Evolutionary conservation across 2,888 invertebrate genomes (phyloP), one percentile per base, ranked within the genome.

Genomic region (Clostera curtula): DNA sequence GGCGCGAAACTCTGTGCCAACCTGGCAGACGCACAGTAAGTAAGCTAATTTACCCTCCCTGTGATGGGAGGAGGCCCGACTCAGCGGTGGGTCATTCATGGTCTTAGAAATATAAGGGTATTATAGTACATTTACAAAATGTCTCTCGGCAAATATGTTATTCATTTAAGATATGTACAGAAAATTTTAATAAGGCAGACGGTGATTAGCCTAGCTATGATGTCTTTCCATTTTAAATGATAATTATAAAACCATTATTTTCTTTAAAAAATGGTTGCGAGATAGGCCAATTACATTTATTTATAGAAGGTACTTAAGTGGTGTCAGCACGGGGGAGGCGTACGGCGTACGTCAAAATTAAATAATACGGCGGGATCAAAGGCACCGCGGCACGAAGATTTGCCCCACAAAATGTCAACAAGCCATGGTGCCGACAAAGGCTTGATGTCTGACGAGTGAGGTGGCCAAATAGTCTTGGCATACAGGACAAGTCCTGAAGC

Each of bases 391-490:
- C 63, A 76, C 72, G 82, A 77, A 67, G 75, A 73, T 79, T 80
- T 79, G 76, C 77, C 61, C 72, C 65, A 73, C 76, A 75, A 80
- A 79, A 82, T 80, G 82, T 82, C 80, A 80, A 67, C 74, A 61
- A 63, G 66, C 50, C 56, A 53, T 33, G 29, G 36, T 29, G 39
- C 76, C 79, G 79, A 79, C 80, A 79, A 80, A 79, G 75, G 58
- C 34, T 9, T 5, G 23, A 31, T 21, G 31, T n/a, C 34, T 29
- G 29, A 19, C 15, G 10, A 13, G 15, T 31, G 47, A 35, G 50
- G 36, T 41, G 41, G 36, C 14, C 36, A 29, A 27, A 10, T 20
- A 16, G 9, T 19, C 8, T 28, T 12, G 23, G 42, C 29, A 27
- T 8, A 14, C 29, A 29, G 30, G 28, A 27, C 19, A 31, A 20